Evolutionary conservation across 2,888 invertebrate species (phyloP).

Genomic region (Cerastis rubricosa): DNA sequence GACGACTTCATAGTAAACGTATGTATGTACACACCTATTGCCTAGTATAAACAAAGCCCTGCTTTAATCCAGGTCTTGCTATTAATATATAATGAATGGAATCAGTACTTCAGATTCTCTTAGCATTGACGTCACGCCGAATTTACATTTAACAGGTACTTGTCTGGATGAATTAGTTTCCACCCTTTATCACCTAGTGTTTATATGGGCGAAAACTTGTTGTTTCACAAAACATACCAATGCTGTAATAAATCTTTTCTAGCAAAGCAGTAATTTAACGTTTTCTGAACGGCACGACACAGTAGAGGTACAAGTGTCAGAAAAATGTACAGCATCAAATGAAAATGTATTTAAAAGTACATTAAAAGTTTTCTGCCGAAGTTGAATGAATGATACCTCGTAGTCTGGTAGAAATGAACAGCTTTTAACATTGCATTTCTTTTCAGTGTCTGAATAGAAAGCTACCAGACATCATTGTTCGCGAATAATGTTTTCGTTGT

Average conservation of each 20-base stretch:
- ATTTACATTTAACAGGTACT: constrained; percentile 60
- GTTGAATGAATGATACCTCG: constrained; percentile 18
- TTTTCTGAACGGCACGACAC: background rate
- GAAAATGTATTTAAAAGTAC: constrained; percentile 39
- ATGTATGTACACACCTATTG: constrained; percentile 3
- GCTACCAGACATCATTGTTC: constrained; percentile 60
- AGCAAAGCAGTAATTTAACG: background rate
- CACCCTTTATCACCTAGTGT: constrained; percentile 56
- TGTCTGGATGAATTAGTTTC: constrained; percentile 48
- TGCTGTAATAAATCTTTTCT: constrained; percentile 18
- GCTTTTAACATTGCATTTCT: constrained; percentile 44
- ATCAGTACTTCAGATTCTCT: constrained; percentile 39
- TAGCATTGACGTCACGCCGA: constrained; percentile 59
- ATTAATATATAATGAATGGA: constrained; percentile 45
- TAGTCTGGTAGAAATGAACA: constrained; percentile 29
- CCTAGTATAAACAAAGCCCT: constrained; percentile 34
- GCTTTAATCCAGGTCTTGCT: constrained; percentile 43
- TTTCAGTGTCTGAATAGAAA: constrained; percentile 51
- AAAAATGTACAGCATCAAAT: constrained; percentile 35
- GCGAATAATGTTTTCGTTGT: constrained; percentile 51
- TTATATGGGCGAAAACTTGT: constrained; percentile 31
- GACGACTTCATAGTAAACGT: constrained; percentile 12
- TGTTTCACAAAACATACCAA: constrained; percentile 26
- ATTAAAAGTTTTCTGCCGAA: constrained; percentile 20
- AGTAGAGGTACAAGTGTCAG: constrained; percentile 18